phyloP scores from a whole-genome alignment of 2,888 invertebrate species.

The Troglohyphantes excavatus region DNA sequence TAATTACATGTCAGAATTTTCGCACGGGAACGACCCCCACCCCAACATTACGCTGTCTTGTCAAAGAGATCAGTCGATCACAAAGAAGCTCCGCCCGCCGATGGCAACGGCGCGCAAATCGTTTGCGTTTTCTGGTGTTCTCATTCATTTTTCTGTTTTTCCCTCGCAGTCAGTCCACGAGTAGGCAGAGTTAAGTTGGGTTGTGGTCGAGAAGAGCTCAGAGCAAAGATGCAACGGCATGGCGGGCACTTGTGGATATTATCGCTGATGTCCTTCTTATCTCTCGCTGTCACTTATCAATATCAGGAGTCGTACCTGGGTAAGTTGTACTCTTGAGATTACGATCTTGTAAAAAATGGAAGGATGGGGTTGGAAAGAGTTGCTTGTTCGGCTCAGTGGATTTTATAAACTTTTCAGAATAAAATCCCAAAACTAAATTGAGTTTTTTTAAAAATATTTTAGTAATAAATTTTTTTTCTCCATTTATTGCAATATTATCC shows the following conservation, averaged over 20 bases:
- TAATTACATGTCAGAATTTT: slow-evolving; percentile 3
- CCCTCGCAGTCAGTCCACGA: not conserved
- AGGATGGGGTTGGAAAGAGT: not conserved
- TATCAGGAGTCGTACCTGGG: slow-evolving; percentile 49
- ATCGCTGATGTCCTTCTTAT: slow-evolving; percentile 25
- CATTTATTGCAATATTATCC: too few species aligned
- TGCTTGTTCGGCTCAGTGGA: too few species aligned
- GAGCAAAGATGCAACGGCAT: not conserved
- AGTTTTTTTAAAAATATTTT: too few species aligned
- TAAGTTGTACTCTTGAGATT: not conserved
- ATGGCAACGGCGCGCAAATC: slow-evolving; percentile 13
- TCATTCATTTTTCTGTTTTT: not conserved
- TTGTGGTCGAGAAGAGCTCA: not conserved
- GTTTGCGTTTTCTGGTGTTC: not conserved
- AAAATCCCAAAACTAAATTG: too few species aligned
- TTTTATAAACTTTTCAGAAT: too few species aligned
- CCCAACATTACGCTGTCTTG: slow-evolving; percentile 11
- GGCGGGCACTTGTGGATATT: slow-evolving; percentile 52
- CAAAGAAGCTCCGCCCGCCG: slow-evolving; percentile 29
- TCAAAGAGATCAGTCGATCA: slow-evolving; percentile 47
- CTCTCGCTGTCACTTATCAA: slow-evolving; percentile 13
- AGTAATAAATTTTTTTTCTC: too few species aligned
- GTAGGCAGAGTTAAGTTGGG: not conserved
- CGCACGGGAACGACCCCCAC: slow-evolving; percentile 24
- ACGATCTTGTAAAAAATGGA: not conserved